Base-by-base conservation (phyloP, 2,797 vertebrate species). In the Emydoidea blandingii region DNA sequence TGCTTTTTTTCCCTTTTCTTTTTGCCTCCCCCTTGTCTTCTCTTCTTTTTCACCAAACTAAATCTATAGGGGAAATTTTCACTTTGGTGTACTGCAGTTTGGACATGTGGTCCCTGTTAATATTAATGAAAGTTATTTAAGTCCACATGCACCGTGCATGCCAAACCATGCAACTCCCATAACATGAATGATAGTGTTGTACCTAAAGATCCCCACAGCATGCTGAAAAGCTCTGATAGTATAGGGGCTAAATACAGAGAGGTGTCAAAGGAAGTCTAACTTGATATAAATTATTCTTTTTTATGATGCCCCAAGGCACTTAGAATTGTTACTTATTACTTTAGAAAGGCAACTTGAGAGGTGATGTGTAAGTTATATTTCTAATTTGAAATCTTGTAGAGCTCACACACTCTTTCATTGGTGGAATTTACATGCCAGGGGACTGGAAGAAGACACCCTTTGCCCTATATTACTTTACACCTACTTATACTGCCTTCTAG, bases 121-220 rank as follows among this genome's bases (percentile, higher is more conserved):
- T 2, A 4, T 47, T 52, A 54, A 25, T 19, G 14, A 53, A 78
- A 1, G 0, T 16, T 74, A 15, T n/a, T 14, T 14, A 9, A n/a
- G 54, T 5, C 2, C 2, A 49, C 47, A 49, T 29, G 74, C 2
- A 18, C 44, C 4, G 3, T 49, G 74, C 8, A 18, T 31, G 44
- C 8, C 74, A 78, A 31, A 49, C 14, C 10, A 52, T 79, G 31
- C 18, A 2, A 29, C 7, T 47, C 19, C 37, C 74, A 34, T 27
- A 0, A 0, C 23, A 5, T 0, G 44, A 74, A 52, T 81, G 12
- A 5, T 19, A 62, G 25, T 54, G 10, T 21, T 25, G 9, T n/a
- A 52, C 34, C 31, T 49, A 78, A 31, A 41, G 37, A 31, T 49
- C 12, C 37, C 29, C 11, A 4, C 25, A 7, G 8, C 0, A 23